Conservation (phyloP, 2,797 vertebrate genomes). For the Falco biarmicus region DNA sequence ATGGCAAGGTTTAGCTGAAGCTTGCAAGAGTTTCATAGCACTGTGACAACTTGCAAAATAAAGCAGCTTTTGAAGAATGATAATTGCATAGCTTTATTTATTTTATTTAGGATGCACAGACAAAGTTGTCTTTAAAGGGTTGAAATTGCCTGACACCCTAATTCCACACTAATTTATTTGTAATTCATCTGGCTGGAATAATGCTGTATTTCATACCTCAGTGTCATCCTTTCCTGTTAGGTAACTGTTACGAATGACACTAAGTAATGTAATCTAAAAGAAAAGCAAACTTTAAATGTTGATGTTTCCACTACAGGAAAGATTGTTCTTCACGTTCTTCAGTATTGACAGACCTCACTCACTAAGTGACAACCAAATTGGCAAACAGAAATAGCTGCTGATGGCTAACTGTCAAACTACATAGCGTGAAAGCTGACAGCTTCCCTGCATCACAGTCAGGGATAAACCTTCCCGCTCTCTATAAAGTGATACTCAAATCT, state of each 20-base stretch:
- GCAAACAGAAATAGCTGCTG: not conserved
- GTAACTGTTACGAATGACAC: not conserved
- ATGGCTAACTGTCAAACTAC: not conserved
- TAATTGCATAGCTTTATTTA: conserved; percentile 17
- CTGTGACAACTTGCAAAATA: conserved; percentile 2
- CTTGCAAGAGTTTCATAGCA: not conserved
- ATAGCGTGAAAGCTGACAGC: not conserved
- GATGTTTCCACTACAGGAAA: not conserved
- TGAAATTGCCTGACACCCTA: not conserved
- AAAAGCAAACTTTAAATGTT: not conserved
- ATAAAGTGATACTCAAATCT: not conserved
- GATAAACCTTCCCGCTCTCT: not conserved
- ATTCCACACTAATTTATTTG: not conserved
- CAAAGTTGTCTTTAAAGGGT: not conserved
- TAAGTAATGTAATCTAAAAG: not conserved
- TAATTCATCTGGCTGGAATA: not conserved
- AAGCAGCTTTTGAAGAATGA: not conserved
- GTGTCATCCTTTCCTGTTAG: not conserved
- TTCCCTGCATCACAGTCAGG: not conserved
- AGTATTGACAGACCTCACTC: not conserved
- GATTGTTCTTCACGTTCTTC: not conserved
- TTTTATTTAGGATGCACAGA: not conserved
- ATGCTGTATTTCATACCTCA: not conserved
- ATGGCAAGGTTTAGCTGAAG: not conserved
- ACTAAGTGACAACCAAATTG: not conserved